A percentile compares a stretch with the other conserved stretches of the same genome.
Evolutionary conservation across 2,113 vertebrate species (phyloP).

Genomic region (Balaeniceps rex): DNA sequence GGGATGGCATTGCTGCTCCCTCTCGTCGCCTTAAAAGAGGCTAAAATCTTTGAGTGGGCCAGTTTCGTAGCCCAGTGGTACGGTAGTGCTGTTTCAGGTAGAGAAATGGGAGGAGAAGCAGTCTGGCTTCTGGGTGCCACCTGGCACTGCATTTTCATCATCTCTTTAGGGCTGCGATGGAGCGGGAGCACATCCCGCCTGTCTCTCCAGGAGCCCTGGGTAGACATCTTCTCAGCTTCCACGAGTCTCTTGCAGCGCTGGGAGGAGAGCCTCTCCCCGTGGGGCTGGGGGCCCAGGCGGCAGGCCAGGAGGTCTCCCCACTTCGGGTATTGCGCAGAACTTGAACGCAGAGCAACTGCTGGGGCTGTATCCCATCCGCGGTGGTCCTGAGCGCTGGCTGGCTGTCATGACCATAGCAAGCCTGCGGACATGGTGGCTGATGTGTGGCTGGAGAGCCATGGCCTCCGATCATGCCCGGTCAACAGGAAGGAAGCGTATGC

Average conservation of each 20-base stretch:
- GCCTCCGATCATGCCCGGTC: not conserved
- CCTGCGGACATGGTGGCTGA: not conserved
- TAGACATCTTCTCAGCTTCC: not conserved
- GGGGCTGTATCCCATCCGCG: rapidly evolving
- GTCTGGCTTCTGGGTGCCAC: not conserved
- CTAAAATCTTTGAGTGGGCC: too few relatives aligned
- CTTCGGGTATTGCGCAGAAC: not conserved
- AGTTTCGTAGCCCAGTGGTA: rapidly evolving
- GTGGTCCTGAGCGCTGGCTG: rapidly evolving
- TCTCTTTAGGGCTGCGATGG: rapidly evolving
- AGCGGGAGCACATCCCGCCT: rapidly evolving
- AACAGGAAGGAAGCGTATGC: rapidly evolving
- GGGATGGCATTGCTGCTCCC: not conserved
- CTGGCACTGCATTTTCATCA: rapidly evolving
- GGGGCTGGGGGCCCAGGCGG: too few relatives aligned
- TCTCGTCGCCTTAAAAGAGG: rapidly evolving
- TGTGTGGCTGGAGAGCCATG: rapidly evolving
- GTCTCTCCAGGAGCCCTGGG: not conserved
- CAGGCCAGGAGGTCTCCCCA: not conserved
- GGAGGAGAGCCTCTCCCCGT: not conserved
- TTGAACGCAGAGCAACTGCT: not conserved
- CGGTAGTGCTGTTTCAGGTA: not conserved
- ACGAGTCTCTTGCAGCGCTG: rapidly evolving
- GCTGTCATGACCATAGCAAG: rapidly evolving
- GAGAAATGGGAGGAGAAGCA: not conserved